Base-by-base conservation (phyloP, 2,113 vertebrate species). In the Ictalurus punctatus region DNA sequence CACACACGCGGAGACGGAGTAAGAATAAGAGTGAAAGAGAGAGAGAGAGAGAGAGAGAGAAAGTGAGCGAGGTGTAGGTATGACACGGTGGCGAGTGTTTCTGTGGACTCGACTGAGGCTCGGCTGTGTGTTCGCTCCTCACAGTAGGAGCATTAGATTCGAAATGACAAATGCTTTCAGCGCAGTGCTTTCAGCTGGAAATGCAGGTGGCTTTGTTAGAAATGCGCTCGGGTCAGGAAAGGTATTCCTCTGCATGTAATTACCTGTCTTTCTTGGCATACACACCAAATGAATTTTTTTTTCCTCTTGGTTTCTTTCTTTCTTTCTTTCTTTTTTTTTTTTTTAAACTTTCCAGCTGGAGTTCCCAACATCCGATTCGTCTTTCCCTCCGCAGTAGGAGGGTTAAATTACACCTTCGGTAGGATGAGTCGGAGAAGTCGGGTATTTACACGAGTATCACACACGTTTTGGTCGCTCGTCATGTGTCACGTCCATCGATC, bases 161-260 rank as follows among this genome's bases (percentile, higher is more conserved):
- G 91, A 91, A 92, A 91, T 92, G 90, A 93, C 87, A 90, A 91
- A 92, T 48, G 83, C 93, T 91, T 92, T 90, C 86, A 92, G 93
- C 79, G 67, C 86, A 78, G 88, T 83, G 86, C 92, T 91, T 95
- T 90, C 90, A 54, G 92, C 88, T 90, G 92, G 92, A 93, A 92
- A 93, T 91, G 90, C 93, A 93, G 94, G 92, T 92, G 93, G 93
- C 92, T 93, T 92, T 92, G 90, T 93, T 93, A 85, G 59, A 83
- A 79, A 89, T 84, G 91, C 88, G 71, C 79, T 0, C 17, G 84
- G 88, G 91, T 94, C 92, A 89, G 78, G 54, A 76, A 90, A 87
- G 91, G 87, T 89, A 85, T 91, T 92, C 89, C 89, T 91, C 91
- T 91, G 83, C 90, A 82, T 93, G 90, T 92, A 94, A 94, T 94